Conservation (phyloP, 2,888 invertebrate genomes). For the Diabrotica balteata region DNA sequence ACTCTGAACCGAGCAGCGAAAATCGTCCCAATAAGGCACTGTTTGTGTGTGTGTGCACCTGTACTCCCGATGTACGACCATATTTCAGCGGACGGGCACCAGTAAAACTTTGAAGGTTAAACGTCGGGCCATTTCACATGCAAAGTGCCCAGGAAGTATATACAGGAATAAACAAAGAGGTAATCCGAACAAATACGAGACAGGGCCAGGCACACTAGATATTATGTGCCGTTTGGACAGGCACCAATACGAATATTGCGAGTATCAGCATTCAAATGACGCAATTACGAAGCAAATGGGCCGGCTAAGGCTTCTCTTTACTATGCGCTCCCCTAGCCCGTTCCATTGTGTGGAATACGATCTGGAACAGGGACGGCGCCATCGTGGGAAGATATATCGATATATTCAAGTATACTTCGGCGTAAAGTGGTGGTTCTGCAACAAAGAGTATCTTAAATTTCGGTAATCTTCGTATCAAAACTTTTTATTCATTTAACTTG, state of each 20-base stretch:
- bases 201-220: conserved; percentile 53
- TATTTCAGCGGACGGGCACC: neutral
- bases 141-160: conserved; percentile 38
- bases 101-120: conserved; percentile 24
- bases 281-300: conserved; percentile 60
- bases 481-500: too few relatives aligned
- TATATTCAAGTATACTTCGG: too few relatives aligned
- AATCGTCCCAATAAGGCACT: conserved; percentile 6
- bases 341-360: conserved; percentile 27
- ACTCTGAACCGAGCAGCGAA: neutral
- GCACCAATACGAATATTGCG: conserved; percentile 59
- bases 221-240: conserved; percentile 55
- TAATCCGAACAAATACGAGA: conserved; percentile 58
- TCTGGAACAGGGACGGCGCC: conserved; percentile 17
- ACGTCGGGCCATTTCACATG: conserved; percentile 39
- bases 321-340: conserved; percentile 17
- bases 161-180: conserved; percentile 45
- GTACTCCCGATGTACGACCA: neutral
- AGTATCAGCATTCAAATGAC: conserved; percentile 61
- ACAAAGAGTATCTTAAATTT: too few relatives aligned
- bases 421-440: too few relatives aligned
- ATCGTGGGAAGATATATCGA: too few relatives aligned
- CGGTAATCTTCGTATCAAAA: too few relatives aligned
- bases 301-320: conserved; percentile 42
- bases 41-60: conserved; percentile 4